phyloP scores from a whole-genome alignment of 2,797 vertebrate species.

The Melopsittacus undulatus region DNA sequence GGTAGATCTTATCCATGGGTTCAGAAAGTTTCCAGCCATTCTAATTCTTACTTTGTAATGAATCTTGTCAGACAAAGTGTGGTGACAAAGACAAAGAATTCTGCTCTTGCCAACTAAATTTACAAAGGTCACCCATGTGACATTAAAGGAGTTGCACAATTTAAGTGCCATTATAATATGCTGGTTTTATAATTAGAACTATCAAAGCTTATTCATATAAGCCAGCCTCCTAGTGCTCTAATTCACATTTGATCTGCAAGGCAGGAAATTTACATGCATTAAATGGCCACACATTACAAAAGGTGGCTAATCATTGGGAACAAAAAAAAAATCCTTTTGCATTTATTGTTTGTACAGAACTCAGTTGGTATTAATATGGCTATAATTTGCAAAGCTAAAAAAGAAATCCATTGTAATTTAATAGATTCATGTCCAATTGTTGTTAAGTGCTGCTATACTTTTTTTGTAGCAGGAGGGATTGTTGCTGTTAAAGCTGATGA shows the following conservation, averaged over 20 bases:
- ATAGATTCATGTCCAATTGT: conserved; percentile 63
- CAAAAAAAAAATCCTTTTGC: conserved; percentile 18
- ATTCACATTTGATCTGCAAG: conserved; percentile 62
- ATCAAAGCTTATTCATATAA: conserved; percentile 52
- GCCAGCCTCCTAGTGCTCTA: conserved; percentile 49
- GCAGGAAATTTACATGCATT: conserved; percentile 65
- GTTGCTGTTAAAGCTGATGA: conserved; percentile 55
- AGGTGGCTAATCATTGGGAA: conserved; percentile 59
- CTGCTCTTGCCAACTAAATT: conserved; percentile 3
- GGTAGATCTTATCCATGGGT: background rate
- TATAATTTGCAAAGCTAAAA: conserved; percentile 66
- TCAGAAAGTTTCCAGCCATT: background rate
- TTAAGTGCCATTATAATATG: conserved; percentile 56
- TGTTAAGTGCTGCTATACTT: conserved; percentile 56
- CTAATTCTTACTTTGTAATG: background rate
- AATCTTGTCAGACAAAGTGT: background rate
- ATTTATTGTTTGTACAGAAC: conserved; percentile 63
- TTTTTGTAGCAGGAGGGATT: conserved; percentile 43
- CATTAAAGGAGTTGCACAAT: conserved; percentile 44
- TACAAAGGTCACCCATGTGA: background rate
- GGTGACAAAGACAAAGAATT: background rate
- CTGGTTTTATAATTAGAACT: conserved; percentile 67
- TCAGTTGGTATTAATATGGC: conserved; percentile 56
- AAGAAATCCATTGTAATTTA: conserved; percentile 53
- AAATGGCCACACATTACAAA: conserved; percentile 62